Evolutionary conservation across 1,140 invertebrate species (phyloP), one percentile per base, ranked within the genome.

Genomic region (Ridgeia piscesae): DNA sequence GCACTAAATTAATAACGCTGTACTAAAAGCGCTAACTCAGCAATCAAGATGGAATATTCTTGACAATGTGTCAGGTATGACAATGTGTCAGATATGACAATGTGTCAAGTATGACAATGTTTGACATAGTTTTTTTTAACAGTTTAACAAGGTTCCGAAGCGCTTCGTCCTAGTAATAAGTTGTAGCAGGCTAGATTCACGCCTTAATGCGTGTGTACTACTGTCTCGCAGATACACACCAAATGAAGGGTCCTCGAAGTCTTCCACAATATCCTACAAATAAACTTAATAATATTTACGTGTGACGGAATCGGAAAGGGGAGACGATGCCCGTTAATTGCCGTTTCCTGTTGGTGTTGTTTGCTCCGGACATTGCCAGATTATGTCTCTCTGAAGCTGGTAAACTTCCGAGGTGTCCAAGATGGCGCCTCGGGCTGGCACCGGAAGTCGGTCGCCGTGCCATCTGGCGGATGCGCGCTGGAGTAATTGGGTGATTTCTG

Each of bases 401-500:
- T 77, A 8, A 77, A 77, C 58, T 77, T 77, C 58, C 0, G 58
- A 77, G 17, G 4, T 77, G 58, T 77, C 58, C 58, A 77, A 77
- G 58, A 77, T 77, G 58, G 58, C 58, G 58, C 58, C 58, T 77
- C 58, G 58, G 58, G 58, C 58, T 77, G 58, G 58, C 58, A 77
- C 58, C 11, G 58, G 58, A 77, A 77, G 58, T 77, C 0, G 27
- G 58, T 77, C 27, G 11, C 2, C 27, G 0, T 14, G 58, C 58
- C 58, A 77, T 77, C 58, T 77, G 58, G 58, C 58, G 58, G 58
- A 77, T 77, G 58, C 58, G 11, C 58, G 27, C 58, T 31, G 58
- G 11, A 77, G 58, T 77, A 77, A 77, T 77, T 77, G 58, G 58
- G 58, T 77, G 58, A 77, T 77, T 77, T 77, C 58, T 31, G 58